Conservation (phyloP, 2,797 vertebrate species). For the Lagorchestes hirsutus region DNA sequence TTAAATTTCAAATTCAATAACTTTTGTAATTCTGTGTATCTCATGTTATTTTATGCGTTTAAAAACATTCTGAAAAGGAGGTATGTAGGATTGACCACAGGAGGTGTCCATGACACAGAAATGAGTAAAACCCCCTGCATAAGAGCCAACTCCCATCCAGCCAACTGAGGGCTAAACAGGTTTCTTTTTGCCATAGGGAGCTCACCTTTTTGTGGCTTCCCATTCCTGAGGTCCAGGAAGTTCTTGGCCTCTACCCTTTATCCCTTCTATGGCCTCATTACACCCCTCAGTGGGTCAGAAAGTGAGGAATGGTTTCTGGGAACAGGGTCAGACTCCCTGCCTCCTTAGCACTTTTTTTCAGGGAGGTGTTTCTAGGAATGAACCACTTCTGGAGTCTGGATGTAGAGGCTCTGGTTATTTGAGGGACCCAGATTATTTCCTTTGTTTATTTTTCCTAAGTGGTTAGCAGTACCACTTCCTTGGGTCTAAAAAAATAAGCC, state of each 20-base stretch:
- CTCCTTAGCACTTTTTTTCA: constrained; percentile 52
- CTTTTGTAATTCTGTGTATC: neutral
- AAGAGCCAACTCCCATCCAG: neutral
- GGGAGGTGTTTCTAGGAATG: constrained; percentile 41
- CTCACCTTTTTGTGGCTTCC: neutral
- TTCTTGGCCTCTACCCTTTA: constrained; percentile 56
- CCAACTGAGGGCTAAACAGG: neutral
- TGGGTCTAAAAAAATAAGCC: constrained; percentile 65
- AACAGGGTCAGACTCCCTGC: constrained; percentile 21
- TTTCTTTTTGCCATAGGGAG: constrained; percentile 10
- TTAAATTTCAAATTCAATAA: neutral
- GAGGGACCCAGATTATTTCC: neutral
- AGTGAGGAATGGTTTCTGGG: constrained; percentile 48
- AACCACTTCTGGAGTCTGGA: constrained; percentile 53
- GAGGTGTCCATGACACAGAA: neutral
- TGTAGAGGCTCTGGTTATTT: constrained; percentile 24
- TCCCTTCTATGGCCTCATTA: constrained; percentile 23
- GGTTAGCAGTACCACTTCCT: constrained; percentile 70
- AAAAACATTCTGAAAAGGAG: neutral
- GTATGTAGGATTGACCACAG: neutral
- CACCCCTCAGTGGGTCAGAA: neutral
- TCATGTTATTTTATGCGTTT: neutral
- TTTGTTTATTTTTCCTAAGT: neutral
- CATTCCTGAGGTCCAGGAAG: constrained; percentile 33
- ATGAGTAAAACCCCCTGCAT: neutral